phyloP scores from a whole-genome alignment of 1,140 invertebrate genomes.

The Carcinoscorpius rotundicauda region DNA sequence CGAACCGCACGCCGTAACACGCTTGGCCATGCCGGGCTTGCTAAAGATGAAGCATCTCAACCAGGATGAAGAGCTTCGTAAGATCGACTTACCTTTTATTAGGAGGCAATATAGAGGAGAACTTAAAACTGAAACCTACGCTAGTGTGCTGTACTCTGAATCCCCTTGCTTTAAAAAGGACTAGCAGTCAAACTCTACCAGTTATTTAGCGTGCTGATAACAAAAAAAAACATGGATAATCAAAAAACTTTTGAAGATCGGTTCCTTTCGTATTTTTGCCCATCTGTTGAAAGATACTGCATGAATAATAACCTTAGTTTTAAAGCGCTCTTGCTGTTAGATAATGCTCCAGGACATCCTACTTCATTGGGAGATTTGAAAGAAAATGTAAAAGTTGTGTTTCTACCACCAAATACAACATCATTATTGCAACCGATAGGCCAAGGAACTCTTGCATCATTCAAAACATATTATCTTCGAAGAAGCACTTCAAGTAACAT shows the following conservation, averaged over 20 bases:
- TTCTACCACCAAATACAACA: slow-evolving; percentile 16
- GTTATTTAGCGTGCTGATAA: slow-evolving; percentile 34
- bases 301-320: slow-evolving; percentile 14
- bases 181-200: slow-evolving; percentile 28
- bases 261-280: slow-evolving; percentile 23
- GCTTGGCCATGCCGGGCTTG: no score
- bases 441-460: slow-evolving; percentile 21
- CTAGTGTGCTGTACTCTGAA: slow-evolving; percentile 32
- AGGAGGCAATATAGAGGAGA: slow-evolving; percentile 33
- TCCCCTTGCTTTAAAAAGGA: slow-evolving; percentile 31
- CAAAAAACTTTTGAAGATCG: slow-evolving; percentile 29
- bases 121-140: slow-evolving; percentile 34
- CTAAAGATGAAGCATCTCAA: slow-evolving; percentile 30
- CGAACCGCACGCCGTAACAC: no score
- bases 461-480: slow-evolving; percentile 21
- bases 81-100: slow-evolving; percentile 36
- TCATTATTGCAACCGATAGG: slow-evolving; percentile 25
- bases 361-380: slow-evolving; percentile 12
- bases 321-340: slow-evolving; percentile 20
- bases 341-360: slow-evolving; percentile 19
- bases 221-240: slow-evolving; percentile 32
- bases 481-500: neutral
- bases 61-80: slow-evolving; percentile 35
- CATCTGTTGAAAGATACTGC: slow-evolving; percentile 11
- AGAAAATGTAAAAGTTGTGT: slow-evolving; percentile 19